A percentile compares a stretch with the other conserved stretches of the same genome.
Evolutionary conservation across 1,140 invertebrate species (phyloP).

Genomic region (Cotesia vestalis): DNA sequence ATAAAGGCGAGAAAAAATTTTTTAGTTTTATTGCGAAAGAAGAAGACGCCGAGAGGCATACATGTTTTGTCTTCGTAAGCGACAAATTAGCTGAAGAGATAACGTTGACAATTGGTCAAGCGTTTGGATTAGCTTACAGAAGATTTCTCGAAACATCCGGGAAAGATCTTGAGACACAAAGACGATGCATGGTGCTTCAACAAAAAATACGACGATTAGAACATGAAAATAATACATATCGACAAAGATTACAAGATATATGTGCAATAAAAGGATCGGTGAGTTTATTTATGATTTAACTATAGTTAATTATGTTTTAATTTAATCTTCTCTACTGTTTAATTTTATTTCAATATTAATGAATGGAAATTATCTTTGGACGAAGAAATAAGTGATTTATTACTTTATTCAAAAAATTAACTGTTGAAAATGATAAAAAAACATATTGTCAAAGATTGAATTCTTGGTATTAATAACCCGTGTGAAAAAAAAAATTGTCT

Average conservation of each 20-base stretch:
- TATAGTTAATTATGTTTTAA: conserved; percentile 25
- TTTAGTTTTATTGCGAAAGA: conserved; percentile 97
- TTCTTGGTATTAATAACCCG: too few relatives aligned
- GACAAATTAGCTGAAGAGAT: conserved; percentile 97
- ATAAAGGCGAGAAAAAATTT: conserved; percentile 96
- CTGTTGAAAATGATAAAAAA: too few relatives aligned
- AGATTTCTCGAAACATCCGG: conserved; percentile 82
- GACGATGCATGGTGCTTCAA: conserved; percentile 76
- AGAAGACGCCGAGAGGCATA: conserved; percentile 82
- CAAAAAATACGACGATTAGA: conserved; percentile 78
- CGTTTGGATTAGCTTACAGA: conserved; percentile 96
- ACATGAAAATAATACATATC: conserved; percentile 75
- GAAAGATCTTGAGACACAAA: conserved; percentile 77
- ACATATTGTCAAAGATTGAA: too few relatives aligned
- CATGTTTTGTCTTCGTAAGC: conserved; percentile 96
- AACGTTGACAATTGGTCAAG: conserved; percentile 95
- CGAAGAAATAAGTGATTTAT: too few relatives aligned
- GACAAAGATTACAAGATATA: conserved; percentile 73
- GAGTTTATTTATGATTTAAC: conserved; percentile 33
- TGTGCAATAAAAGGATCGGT: conserved; percentile 64
- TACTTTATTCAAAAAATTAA: too few relatives aligned
- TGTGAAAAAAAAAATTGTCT: too few relatives aligned
- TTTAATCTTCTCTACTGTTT: too few relatives aligned
- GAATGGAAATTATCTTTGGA: not conserved
- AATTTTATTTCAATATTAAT: too few relatives aligned